Evolutionary conservation across 2,888 invertebrate genomes (phyloP).

Genomic region (Nephrocerus scutellatus): DNA sequence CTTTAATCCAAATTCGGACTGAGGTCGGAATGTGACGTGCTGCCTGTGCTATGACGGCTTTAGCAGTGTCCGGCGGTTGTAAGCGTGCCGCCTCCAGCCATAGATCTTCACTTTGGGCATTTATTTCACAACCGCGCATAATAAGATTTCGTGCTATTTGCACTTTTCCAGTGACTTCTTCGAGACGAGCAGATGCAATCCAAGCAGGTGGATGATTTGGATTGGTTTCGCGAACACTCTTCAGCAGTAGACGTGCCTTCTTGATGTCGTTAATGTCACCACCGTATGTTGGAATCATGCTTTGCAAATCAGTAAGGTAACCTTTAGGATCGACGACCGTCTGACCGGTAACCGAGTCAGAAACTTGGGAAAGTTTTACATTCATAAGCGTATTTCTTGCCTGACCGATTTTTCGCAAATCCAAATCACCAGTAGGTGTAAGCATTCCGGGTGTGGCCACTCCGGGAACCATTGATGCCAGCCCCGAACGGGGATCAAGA

Average conservation of each 20-base stretch:
- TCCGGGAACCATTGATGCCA: slow-evolving; percentile 83
- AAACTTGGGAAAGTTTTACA: slow-evolving; percentile 93
- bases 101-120: slow-evolving; percentile 92
- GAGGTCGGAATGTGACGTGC: slow-evolving; percentile 92
- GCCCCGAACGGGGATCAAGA: slow-evolving; percentile 77
- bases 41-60: slow-evolving; percentile 94
- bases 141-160: slow-evolving; percentile 95
- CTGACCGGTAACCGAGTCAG: slow-evolving; percentile 97
- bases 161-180: slow-evolving; percentile 92
- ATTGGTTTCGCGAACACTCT: slow-evolving; percentile 95
- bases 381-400: slow-evolving; percentile 99
- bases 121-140: slow-evolving; percentile 97
- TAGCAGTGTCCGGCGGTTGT: slow-evolving; percentile 88
- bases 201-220: slow-evolving; percentile 99
- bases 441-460: slow-evolving; percentile 80
- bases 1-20: slow-evolving; percentile 96
- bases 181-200: slow-evolving; percentile 97
- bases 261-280: slow-evolving; percentile 98
- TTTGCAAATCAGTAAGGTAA: slow-evolving; percentile 97
- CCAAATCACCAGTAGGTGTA: slow-evolving; percentile 85
- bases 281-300: slow-evolving; percentile 98
- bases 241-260: slow-evolving; percentile 87
- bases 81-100: slow-evolving; percentile 96
- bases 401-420: slow-evolving; percentile 97
- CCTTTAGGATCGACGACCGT: slow-evolving; percentile 99